Evolutionary conservation across 30 jellyfish, hydroid and myxozoan species (phyloP).

Genomic region (Nemopilema nomurai): DNA sequence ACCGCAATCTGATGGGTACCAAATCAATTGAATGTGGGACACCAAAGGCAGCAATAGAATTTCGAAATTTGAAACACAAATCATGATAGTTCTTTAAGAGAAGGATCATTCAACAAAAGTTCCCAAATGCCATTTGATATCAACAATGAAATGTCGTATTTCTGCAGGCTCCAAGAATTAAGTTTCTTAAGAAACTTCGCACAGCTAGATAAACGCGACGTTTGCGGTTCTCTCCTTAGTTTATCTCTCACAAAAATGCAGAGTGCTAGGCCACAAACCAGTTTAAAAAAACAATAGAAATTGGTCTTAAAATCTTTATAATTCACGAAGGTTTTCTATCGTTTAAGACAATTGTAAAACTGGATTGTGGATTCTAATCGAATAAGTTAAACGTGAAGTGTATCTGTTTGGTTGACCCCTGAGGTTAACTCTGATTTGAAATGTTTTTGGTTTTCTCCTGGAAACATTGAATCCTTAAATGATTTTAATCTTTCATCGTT

Average conservation of each 20-base stretch:
- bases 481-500: not conserved
- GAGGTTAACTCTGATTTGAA: too few species aligned
- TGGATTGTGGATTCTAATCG: not conserved
- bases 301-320: not conserved
- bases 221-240: not conserved
- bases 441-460: too few species aligned
- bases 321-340: not conserved
- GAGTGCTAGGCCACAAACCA: not conserved
- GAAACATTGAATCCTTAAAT: too few species aligned
- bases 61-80: not conserved
- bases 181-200: not conserved
- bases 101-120: not conserved
- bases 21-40: not conserved
- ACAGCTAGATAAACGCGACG: not conserved
- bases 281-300: not conserved
- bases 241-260: not conserved
- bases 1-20: not conserved
- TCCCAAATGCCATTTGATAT: not conserved
- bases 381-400: too few species aligned
- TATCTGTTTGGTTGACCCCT: too few species aligned
- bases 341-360: not conserved
- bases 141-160: not conserved
- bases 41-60: not conserved
- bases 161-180: not conserved
- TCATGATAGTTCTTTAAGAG: not conserved